Percentiles rank a stretch among this genome's conserved stretches.
Evolutionary conservation across 2,113 vertebrate genomes (phyloP).

Genomic region (Macrotis lagotis): DNA sequence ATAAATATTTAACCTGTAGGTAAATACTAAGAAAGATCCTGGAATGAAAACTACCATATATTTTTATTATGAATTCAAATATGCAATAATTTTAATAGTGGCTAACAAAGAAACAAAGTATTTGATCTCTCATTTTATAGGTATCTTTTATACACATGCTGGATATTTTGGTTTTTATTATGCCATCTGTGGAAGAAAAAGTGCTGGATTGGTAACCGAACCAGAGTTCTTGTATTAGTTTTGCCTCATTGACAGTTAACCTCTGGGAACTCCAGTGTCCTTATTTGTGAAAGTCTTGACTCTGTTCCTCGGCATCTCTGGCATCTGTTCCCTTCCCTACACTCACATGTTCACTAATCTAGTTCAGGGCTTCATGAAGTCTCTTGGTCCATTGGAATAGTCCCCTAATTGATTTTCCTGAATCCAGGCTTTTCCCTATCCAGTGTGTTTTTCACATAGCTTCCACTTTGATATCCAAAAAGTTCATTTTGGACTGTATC

Average conservation of each 20-base stretch:
- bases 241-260: neutral
- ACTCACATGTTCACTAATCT: neutral
- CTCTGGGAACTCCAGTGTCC: neutral
- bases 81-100: constrained; percentile 29
- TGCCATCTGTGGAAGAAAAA: neutral
- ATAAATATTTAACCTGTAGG: constrained; percentile 29
- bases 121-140: constrained; percentile 10
- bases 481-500: neutral
- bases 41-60: neutral
- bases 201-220: neutral
- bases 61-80: constrained; percentile 1
- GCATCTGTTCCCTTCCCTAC: neutral
- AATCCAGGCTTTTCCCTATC: neutral
- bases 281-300: neutral
- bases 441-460: neutral
- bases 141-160: neutral
- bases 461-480: neutral
- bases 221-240: neutral
- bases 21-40: constrained; percentile 21
- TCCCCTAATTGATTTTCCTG: neutral
- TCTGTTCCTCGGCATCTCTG: neutral
- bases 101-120: neutral
- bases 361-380: neutral
- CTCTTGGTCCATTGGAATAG: neutral
- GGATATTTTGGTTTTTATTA: neutral